Conservation (phyloP, 2,113 vertebrate genomes). For the Pavo muticus region DNA sequence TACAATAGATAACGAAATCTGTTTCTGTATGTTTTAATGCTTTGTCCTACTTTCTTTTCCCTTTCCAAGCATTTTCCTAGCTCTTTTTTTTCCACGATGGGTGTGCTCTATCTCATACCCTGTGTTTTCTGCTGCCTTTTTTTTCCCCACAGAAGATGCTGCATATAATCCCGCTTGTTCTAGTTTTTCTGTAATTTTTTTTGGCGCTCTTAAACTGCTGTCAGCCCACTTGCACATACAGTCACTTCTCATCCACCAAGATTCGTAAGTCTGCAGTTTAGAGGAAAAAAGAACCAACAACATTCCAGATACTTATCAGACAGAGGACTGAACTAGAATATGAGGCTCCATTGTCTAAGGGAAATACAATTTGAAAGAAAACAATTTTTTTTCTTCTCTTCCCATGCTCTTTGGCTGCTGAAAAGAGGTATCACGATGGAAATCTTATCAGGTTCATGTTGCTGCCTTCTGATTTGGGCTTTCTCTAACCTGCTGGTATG, state of each 20-base stretch:
- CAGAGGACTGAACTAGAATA: not conserved
- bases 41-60: not conserved
- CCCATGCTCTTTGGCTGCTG: not conserved
- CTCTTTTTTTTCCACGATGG: not conserved
- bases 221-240: not conserved
- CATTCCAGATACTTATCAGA: not conserved
- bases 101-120: not conserved
- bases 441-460: constrained; percentile 4
- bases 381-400: accelerated
- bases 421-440: not conserved
- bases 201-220: not conserved
- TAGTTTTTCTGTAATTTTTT: not conserved
- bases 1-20: not conserved
- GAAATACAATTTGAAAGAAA: constrained; percentile 16
- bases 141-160: not conserved
- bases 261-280: not conserved
- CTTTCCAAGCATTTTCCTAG: not conserved
- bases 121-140: not conserved
- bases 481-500: not conserved
- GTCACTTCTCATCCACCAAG: not conserved
- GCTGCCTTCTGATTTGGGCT: not conserved
- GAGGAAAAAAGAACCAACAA: not conserved
- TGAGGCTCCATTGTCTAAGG: not conserved
- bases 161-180: not conserved
- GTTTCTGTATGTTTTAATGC: not conserved